A percentile compares a stretch with the other conserved stretches of the same genome.
These are phyloP conservation scores for Ctenopoma multispine DNA, from an alignment of 2,797 vertebrate species.

Conservation along the genomic window DNA sequence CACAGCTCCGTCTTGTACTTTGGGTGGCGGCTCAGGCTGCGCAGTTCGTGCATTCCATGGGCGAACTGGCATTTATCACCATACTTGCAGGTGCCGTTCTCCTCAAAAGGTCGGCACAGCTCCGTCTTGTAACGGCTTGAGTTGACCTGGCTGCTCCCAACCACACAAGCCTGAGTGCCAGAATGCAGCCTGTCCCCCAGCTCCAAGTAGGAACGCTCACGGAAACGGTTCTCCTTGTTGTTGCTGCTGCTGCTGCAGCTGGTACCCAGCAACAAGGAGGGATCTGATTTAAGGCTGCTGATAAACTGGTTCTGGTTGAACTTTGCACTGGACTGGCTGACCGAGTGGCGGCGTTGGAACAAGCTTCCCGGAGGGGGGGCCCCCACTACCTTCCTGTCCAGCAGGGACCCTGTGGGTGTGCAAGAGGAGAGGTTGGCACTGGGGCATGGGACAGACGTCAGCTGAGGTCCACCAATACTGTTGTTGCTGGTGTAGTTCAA, in stretches of 20 bases:
- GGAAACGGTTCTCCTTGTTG: slow-evolving; percentile 88
- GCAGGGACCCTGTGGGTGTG: slow-evolving; percentile 81
- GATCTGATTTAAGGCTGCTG: slow-evolving; percentile 83
- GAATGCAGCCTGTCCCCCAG: slow-evolving; percentile 81
- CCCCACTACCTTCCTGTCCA: slow-evolving; percentile 91
- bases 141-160: slow-evolving; percentile 79
- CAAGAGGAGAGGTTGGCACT: slow-evolving; percentile 71
- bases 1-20: slow-evolving; percentile 91
- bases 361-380: slow-evolving; percentile 80
- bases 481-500: slow-evolving; percentile 82
- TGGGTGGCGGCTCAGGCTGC: slow-evolving; percentile 86
- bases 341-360: slow-evolving; percentile 88
- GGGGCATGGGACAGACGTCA: slow-evolving; percentile 56
- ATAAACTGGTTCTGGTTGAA: slow-evolving; percentile 87
- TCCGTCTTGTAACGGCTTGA: slow-evolving; percentile 89
- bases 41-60: slow-evolving; percentile 87
- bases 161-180: slow-evolving; percentile 72
- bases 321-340: slow-evolving; percentile 84
- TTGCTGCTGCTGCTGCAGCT: slow-evolving; percentile 57
- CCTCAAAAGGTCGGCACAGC: slow-evolving; percentile 88
- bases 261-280: slow-evolving; percentile 64
- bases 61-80: slow-evolving; percentile 90
- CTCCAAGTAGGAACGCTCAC: slow-evolving; percentile 89
- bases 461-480: slow-evolving; percentile 59
- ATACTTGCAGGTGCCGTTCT: slow-evolving; percentile 87